Evolutionary conservation across 2,797 vertebrate genomes (phyloP), one percentile per base, ranked within the genome.

Genomic region (Lophotriccus pileatus): DNA sequence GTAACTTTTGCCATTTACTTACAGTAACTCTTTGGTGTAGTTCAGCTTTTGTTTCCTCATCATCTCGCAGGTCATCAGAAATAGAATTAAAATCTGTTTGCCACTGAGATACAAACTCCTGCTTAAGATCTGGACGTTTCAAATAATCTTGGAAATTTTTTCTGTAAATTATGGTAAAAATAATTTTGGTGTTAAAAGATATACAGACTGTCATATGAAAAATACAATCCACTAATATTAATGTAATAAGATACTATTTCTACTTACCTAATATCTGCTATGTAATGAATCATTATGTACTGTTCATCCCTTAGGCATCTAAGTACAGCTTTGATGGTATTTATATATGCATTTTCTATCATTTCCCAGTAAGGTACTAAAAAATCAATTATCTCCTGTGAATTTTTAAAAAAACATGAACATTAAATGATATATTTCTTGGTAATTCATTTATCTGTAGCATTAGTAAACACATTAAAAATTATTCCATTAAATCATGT

Each of bases 21-120:
- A 99, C 99, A 75, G 99, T 98, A 60, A 99, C 96, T 95, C 99
- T 98, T 86, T 98, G 98, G 84, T 99, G 98, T 41, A 99, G 97
- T 82, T 99, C 99, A 78, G 98, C 98, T 97, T 98, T 99, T 63
- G 98, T 99, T 83, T 99, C 99, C 32, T 98, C 98, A 5, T 99
- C 98, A 7, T 98, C 97, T 97, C 98, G 98, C 92, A 99, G 96
- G 77, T 99, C 98, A 34, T 98, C 98, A 39, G 98, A 66, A 44
- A 99, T 43, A 52, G 97, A 98, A 97, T 99, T 99, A 96, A 98
- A 99, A 94, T 99, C 98, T 37, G 95, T 90, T 96, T 99, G 99
- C 99, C 99, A 99, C 27, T 98, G 98, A 93, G 97, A 97, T 41
- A 99, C 98, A 93, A 99, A 98, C 69, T 98, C 98, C 97, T 99